phyloP scores from a whole-genome alignment of 2,113 vertebrate genomes.

The Collichthys lucidus region DNA sequence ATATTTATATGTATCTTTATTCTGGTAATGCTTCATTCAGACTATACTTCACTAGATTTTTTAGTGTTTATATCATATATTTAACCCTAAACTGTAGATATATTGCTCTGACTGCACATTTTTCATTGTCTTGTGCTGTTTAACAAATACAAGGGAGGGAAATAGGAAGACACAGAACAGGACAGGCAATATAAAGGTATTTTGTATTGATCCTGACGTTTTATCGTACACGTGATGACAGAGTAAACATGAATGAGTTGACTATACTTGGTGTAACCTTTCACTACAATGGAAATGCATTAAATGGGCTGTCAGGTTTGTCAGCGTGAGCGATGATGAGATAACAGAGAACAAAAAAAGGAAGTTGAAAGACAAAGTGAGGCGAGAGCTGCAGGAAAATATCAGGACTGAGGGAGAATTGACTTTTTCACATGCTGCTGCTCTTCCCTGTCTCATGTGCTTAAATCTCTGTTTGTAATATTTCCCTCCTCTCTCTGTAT shows the following conservation, averaged over 20 bases:
- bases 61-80: background rate
- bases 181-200: background rate
- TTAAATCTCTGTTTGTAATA: conserved; percentile 11
- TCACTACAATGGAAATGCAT: conserved; percentile 24
- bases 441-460: background rate
- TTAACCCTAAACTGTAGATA: background rate
- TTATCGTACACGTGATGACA: background rate
- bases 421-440: conserved; percentile 9
- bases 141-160: background rate
- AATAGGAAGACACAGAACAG: background rate
- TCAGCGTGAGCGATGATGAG: background rate
- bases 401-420: background rate
- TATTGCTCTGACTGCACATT: background rate
- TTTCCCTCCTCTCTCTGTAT: background rate
- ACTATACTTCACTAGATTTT: background rate
- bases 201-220: background rate
- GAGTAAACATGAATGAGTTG: background rate
- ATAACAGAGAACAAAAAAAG: conserved; percentile 19
- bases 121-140: background rate
- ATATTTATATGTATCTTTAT: background rate
- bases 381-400: background rate
- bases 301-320: conserved; percentile 30
- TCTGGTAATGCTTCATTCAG: background rate
- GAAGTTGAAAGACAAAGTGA: conserved; percentile 16
- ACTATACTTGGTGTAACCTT: background rate